phyloP scores from a whole-genome alignment of 2,797 vertebrate species.

The Meriones psammophilus region DNA sequence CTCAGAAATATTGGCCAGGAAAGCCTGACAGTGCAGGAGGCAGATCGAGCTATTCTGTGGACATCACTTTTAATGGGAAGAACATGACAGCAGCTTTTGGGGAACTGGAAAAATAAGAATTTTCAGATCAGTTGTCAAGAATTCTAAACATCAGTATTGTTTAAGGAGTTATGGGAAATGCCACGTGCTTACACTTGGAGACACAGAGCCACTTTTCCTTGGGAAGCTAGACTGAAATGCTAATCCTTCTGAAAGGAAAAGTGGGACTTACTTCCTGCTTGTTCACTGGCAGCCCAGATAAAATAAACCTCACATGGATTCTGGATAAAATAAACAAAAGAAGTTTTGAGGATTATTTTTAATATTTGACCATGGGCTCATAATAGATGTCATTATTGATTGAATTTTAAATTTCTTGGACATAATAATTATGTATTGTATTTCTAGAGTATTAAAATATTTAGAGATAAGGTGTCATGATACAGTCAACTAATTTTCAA shows the following conservation, averaged over 20 bases:
- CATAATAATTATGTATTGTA: neutral
- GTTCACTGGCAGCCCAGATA: neutral
- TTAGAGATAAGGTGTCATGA: constrained; percentile 6
- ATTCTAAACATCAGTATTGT: neutral
- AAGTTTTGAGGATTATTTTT: neutral
- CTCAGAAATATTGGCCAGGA: neutral
- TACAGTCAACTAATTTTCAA: neutral
- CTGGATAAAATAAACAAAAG: neutral
- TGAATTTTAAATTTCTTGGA: constrained; percentile 29
- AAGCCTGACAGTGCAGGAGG: neutral
- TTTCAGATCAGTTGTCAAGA: neutral
- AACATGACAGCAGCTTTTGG: neutral
- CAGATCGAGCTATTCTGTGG: neutral
- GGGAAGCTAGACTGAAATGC: neutral
- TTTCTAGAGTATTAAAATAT: neutral
- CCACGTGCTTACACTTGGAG: neutral
- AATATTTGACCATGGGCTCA: neutral
- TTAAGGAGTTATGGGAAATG: neutral
- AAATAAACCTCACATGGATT: neutral
- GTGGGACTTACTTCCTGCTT: neutral
- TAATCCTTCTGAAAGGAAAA: neutral
- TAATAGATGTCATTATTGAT: neutral
- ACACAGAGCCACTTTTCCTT: neutral
- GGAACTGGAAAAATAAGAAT: neutral
- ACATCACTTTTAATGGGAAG: neutral